Percentiles rank a stretch among this genome's conserved stretches.
Conservation (phyloP, 2,113 vertebrate species). For the Heterotis niloticus region DNA sequence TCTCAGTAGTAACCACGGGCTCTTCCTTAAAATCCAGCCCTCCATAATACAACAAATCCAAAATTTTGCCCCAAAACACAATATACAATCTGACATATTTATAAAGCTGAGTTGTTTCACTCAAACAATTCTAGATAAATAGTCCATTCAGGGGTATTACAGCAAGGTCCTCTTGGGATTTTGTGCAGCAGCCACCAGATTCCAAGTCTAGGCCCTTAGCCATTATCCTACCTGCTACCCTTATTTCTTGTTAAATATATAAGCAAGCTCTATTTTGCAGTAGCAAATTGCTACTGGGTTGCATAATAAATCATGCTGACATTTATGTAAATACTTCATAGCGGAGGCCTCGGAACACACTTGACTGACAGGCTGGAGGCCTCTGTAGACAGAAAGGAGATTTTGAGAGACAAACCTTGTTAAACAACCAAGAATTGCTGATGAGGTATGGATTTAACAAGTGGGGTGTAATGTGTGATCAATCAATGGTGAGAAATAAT, state of each 20-base stretch:
- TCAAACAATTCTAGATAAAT: no score
- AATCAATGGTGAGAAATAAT: constrained; percentile 35
- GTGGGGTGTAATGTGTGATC: constrained; percentile 35
- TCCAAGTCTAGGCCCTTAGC: not conserved
- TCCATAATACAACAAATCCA: not conserved
- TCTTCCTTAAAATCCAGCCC: not conserved
- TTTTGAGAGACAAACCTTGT: constrained; percentile 33
- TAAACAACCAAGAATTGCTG: constrained; percentile 35
- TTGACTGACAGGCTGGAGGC: constrained; percentile 36
- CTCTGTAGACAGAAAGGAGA: constrained; percentile 18
- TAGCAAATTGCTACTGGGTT: constrained; percentile 34
- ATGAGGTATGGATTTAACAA: constrained; percentile 40
- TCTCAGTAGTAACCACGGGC: not conserved
- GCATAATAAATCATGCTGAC: constrained; percentile 41
- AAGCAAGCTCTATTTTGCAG: constrained; percentile 39
- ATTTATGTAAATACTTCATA: constrained; percentile 38
- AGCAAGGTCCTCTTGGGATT: no score
- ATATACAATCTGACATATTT: no score
- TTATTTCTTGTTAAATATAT: constrained; percentile 29
- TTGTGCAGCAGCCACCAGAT: no score
- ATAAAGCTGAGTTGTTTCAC: no score
- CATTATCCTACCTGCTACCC: constrained; percentile 18
- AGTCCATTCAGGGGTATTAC: no score
- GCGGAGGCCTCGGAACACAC: constrained; percentile 15
- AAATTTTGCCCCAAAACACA: not conserved